Percentiles rank a stretch among this genome's conserved stretches.
phyloP scores from a whole-genome alignment of 2,888 invertebrate genomes.

The Epistrophe eligans region DNA sequence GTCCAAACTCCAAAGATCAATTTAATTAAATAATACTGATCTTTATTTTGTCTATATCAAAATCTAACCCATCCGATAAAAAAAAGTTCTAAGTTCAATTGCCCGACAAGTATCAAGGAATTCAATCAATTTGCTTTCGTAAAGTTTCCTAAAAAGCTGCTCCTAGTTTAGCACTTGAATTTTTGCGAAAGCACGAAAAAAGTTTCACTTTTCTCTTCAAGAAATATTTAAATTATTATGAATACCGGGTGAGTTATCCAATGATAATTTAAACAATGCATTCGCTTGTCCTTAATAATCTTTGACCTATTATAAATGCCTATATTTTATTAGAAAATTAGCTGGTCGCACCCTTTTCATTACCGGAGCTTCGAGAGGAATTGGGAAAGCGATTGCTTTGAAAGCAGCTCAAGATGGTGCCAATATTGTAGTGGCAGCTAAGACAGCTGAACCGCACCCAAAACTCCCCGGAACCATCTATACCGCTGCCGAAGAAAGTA shows the following conservation, averaged over 20 bases:
- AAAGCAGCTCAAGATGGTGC: conserved; percentile 95
- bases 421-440: conserved; percentile 93
- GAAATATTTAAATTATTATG: conserved; percentile 41
- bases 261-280: neutral
- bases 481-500: conserved; percentile 92
- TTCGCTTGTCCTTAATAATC: neutral
- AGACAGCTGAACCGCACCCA: conserved; percentile 91
- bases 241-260: conserved; percentile 63
- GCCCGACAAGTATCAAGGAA: neutral
- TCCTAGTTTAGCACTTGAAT: neutral
- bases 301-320: conserved; percentile 12
- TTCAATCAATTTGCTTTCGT: neutral
- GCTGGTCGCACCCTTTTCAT: conserved; percentile 97
- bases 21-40: neutral
- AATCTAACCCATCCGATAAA: neutral
- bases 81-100: conserved; percentile 35
- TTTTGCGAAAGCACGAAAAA: neutral
- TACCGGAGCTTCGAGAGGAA: conserved; percentile 98
- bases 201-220: conserved; percentile 15
- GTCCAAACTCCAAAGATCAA: conserved; percentile 63
- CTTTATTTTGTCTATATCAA: neutral
- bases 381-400: conserved; percentile 96
- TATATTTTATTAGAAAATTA: conserved; percentile 82
- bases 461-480: conserved; percentile 90
- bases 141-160: neutral